Conservation (phyloP, 2,888 invertebrate species). For the Lithophane semibrunnea region DNA sequence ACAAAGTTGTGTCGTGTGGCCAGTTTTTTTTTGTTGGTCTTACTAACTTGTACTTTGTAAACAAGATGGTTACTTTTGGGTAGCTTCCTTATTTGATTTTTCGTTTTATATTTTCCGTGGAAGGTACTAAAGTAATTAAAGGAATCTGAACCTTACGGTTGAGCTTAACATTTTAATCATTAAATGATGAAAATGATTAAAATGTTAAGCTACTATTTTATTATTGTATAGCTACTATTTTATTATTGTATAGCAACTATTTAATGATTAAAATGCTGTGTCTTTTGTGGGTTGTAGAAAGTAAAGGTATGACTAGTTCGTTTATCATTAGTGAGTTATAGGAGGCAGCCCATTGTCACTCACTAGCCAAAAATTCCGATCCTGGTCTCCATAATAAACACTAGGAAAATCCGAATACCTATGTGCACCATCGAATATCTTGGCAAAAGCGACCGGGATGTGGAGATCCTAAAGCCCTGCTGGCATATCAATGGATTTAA, state of each 20-base stretch:
- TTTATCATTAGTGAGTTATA: neutral
- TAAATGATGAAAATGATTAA: too few species aligned
- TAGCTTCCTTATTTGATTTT: neutral
- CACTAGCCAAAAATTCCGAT: conserved; percentile 46
- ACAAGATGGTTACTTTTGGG: conserved; percentile 7
- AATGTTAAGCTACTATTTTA: too few species aligned
- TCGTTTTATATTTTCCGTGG: neutral
- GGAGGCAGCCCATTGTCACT: neutral
- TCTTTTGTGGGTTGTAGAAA: neutral
- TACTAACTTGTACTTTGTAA: conserved; percentile 40
- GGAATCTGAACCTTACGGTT: too few species aligned
- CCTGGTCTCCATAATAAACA: conserved; percentile 16
- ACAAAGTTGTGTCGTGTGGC: conserved; percentile 47
- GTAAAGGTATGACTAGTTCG: neutral
- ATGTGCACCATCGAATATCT: conserved; percentile 33
- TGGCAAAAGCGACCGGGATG: conserved; percentile 49
- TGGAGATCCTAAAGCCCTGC: conserved; percentile 15
- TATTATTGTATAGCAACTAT: too few species aligned
- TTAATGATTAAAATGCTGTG: too few species aligned
- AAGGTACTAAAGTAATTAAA: too few species aligned
- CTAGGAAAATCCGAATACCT: conserved; percentile 52
- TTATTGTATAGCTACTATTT: too few species aligned
- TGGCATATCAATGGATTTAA: conserved; percentile 30
- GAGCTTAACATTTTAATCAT: too few species aligned
- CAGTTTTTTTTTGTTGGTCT: conserved; percentile 39